Base-by-base conservation (phyloP, 2,113 vertebrate genomes). In the Lota lota region DNA sequence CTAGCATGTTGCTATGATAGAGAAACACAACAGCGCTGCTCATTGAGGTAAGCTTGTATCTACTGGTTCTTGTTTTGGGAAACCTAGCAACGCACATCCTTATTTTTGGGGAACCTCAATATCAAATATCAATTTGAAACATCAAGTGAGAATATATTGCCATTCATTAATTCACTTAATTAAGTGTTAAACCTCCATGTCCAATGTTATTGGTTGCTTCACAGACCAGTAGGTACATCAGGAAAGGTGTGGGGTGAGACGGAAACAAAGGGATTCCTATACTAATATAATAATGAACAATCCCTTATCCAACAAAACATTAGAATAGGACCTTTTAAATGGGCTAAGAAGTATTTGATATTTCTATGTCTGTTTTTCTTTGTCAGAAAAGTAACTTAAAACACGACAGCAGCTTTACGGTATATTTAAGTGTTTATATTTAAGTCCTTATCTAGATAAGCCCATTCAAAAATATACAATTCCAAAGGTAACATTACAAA, bases 221-320 rank as follows among this genome's bases (percentile, higher is more conserved):
- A 85, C 84, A 89, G 87, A 92, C 89, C 90, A 91, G 87, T 88
- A 92, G 87, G 87, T 88, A 89, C 88, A 88, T 75, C 82, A 77
- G 85, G 81, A 85, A 65, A 74, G 73, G 28, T 28, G 12, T 47
- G 67, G 19, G 28, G 61, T 10, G 67, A 69, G 59, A 20, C 40
- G 28, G 63, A 47, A 65, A 54, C 19, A 50, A 15, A n/a, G 53
- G 56, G 56, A 24, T 14, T 47, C 40, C 40, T 47, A 47, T 47
- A 47, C 40, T 47, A 47, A 47, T 47, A 47, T 10, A 2, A n/a
- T 47, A 36, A 77, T 24, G 63, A 64, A 64, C 56, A 67, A 36
- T 58, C 67, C 24, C 17, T 58, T 61, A 71, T 53, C 73, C 63
- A 64, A 18, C 16, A 7, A 67, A 64, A 59, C 63, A 79, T 77